A percentile compares a stretch with the other conserved stretches of the same genome.
Conservation (phyloP, 2,113 vertebrate species). For the Neopipo cinnamomea region DNA sequence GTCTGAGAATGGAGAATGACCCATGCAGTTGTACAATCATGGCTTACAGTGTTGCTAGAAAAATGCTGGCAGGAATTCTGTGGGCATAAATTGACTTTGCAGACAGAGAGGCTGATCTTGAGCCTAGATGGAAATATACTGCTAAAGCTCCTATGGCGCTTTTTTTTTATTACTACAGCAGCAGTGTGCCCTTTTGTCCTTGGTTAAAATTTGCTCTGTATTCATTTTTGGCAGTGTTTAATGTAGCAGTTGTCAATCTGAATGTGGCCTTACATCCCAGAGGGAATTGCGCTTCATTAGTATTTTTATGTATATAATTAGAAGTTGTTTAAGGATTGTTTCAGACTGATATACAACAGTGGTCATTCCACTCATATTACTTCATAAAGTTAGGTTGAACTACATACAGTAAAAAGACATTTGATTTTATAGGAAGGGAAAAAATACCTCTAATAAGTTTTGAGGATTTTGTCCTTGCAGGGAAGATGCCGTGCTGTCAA, state of each 20-base stretch:
- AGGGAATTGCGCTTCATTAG: conserved; percentile 5
- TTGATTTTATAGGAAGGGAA: background rate
- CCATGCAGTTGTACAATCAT: background rate
- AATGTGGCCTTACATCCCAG: background rate
- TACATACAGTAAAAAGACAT: background rate
- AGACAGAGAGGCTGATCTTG: background rate
- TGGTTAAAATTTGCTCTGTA: conserved; percentile 27
- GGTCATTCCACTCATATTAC: background rate
- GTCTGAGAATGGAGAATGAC: background rate
- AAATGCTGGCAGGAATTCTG: conserved; percentile 9
- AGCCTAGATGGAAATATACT: conserved; percentile 1
- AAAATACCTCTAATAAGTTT: background rate
- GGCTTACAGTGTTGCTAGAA: background rate
- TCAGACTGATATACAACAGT: background rate
- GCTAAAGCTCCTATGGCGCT: background rate
- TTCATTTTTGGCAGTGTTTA: conserved; percentile 35
- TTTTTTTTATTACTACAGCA: background rate
- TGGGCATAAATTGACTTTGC: conserved; percentile 15
- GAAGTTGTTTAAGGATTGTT: conserved; percentile 8
- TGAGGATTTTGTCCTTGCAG: background rate
- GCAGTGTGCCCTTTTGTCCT: conserved; percentile 25
- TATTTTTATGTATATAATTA: background rate
- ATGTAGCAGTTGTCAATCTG: conserved; percentile 25
- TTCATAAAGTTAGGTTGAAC: background rate
- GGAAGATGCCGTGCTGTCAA: background rate